Conservation (phyloP, 2,888 invertebrate genomes). For the Allacma fusca region DNA sequence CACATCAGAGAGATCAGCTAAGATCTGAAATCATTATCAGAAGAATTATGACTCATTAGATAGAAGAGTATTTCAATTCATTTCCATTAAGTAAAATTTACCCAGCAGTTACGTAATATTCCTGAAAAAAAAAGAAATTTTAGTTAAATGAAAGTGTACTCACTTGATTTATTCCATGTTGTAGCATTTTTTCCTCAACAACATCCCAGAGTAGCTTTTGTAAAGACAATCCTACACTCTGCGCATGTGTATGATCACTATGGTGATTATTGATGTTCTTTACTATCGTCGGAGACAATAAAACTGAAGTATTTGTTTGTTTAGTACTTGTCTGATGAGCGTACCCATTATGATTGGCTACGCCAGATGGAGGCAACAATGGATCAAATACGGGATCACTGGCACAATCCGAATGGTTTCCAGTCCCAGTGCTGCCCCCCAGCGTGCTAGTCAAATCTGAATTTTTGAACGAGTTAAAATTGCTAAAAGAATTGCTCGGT, state of each 20-base stretch:
- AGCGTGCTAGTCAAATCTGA: neutral
- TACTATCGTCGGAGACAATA: neutral
- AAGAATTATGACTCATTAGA: no score
- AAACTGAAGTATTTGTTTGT: neutral
- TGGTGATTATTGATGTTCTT: neutral
- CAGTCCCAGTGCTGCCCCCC: no score
- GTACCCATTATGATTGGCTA: neutral
- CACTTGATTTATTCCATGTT: constrained; percentile 60
- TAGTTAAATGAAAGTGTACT: neutral
- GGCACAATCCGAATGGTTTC: no score
- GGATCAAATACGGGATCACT: neutral
- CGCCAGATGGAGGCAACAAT: neutral
- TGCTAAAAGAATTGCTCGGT: neutral
- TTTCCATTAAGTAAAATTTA: no score
- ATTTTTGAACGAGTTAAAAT: neutral
- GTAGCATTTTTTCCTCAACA: constrained; percentile 56
- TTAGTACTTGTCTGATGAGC: neutral
- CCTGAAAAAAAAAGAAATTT: neutral
- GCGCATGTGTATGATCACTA: neutral
- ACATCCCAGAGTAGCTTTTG: constrained; percentile 54
- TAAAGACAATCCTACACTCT: constrained; percentile 32
- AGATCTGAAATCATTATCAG: constrained; percentile 21
- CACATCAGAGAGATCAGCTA: constrained; percentile 57
- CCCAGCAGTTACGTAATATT: no score
- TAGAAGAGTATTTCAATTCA: no score